Conservation (phyloP, 2,888 invertebrate genomes). For the Eilema caniola region DNA sequence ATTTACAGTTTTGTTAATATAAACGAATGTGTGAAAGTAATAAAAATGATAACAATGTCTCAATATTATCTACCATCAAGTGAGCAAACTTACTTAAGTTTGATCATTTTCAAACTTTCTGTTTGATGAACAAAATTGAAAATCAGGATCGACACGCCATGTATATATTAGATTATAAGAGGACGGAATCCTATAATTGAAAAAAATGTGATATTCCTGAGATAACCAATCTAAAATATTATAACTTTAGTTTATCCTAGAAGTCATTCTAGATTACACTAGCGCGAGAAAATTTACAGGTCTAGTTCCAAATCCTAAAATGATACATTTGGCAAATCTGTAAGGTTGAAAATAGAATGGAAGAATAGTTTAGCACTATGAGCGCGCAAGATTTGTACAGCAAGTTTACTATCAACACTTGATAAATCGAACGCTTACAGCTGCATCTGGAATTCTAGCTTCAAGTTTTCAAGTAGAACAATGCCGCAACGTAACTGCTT, state of each 20-base stretch:
- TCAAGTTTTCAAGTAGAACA: conserved; percentile 25
- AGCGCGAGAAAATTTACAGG: conserved; percentile 26
- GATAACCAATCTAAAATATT: background rate
- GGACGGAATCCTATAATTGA: background rate
- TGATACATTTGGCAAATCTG: conserved; percentile 74
- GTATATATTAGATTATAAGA: background rate
- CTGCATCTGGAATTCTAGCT: conserved; percentile 20
- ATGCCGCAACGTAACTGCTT: background rate
- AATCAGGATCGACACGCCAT: background rate
- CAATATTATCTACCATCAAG: conserved; percentile 25
- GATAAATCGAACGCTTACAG: conserved; percentile 40
- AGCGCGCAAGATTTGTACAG: conserved; percentile 42
- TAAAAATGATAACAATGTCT: conserved; percentile 11
- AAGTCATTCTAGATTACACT: background rate
- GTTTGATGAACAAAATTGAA: conserved; percentile 32
- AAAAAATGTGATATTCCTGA: background rate
- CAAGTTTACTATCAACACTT: conserved; percentile 42
- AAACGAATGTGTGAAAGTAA: conserved; percentile 4
- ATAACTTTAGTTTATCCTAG: background rate
- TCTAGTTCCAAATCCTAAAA: conserved; percentile 61
- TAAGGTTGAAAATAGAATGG: conserved; percentile 54
- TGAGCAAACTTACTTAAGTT: conserved; percentile 42
- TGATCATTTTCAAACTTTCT: conserved; percentile 34
- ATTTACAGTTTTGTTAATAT: background rate
- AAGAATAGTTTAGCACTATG: conserved; percentile 44